Evolutionary conservation across 2,888 invertebrate genomes (phyloP).

Genomic region (Latrodectus hesperus): DNA sequence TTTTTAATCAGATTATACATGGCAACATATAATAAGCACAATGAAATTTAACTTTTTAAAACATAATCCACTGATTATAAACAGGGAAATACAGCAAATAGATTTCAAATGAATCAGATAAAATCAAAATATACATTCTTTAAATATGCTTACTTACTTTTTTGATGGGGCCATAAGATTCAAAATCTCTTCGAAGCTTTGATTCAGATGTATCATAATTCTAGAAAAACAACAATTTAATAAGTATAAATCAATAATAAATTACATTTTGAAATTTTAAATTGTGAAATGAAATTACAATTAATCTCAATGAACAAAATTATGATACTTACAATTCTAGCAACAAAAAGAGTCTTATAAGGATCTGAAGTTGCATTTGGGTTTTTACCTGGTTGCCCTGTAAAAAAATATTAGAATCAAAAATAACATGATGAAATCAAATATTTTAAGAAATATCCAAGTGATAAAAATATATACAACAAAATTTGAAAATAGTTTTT

Average conservation of each 20-base stretch:
- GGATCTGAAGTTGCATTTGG: constrained; percentile 90
- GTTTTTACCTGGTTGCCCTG: constrained; percentile 90
- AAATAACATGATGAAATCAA: too few relatives aligned
- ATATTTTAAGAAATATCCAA: too few relatives aligned
- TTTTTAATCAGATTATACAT: too few relatives aligned
- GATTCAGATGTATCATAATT: constrained; percentile 99
- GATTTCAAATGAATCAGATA: too few relatives aligned
- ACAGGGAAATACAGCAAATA: too few relatives aligned
- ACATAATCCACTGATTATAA: too few relatives aligned
- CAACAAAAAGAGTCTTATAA: constrained; percentile 97
- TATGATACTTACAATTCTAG: constrained; percentile 88
- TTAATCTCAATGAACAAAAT: constrained; percentile 26
- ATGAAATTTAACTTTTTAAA: too few relatives aligned
- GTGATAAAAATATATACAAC: too few relatives aligned
- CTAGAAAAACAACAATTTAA: constrained; percentile 78
- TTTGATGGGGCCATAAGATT: constrained; percentile 97
- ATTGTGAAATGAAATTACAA: constrained; percentile 45
- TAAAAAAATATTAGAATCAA: constrained; percentile 69
- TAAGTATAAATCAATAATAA: too few relatives aligned
- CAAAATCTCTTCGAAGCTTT: constrained; percentile 96
- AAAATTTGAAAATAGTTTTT: too few relatives aligned
- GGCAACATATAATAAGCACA: too few relatives aligned
- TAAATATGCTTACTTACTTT: constrained; percentile 80
- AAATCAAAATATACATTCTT: too few relatives aligned
- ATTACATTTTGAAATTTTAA: not conserved